Conservation (phyloP, 1,140 invertebrate genomes). For the Ceratosolen solmsi region DNA sequence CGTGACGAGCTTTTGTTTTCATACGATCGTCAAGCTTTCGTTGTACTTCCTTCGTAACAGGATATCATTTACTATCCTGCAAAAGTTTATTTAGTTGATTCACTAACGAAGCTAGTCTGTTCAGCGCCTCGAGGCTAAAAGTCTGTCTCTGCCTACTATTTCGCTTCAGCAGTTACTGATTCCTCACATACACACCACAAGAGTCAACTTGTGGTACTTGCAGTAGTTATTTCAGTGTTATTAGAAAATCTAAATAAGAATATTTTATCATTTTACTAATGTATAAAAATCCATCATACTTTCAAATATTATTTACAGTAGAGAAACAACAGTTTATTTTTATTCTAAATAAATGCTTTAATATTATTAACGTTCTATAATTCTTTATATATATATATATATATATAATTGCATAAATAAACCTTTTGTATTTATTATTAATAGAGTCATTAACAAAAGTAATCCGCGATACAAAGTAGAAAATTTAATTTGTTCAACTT, state of each 20-base stretch:
- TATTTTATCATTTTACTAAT: too few relatives aligned
- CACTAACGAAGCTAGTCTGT: conserved; percentile 45
- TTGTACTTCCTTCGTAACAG: conserved; percentile 4
- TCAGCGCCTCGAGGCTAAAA: neutral
- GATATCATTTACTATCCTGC: conserved; percentile 36
- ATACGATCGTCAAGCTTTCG: conserved; percentile 8
- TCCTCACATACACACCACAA: neutral
- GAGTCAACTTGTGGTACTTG: too few relatives aligned
- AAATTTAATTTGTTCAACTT: neutral
- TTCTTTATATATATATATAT: too few relatives aligned
- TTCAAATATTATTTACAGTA: too few relatives aligned
- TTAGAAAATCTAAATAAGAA: too few relatives aligned
- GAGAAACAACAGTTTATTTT: too few relatives aligned
- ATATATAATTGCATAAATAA: too few relatives aligned
- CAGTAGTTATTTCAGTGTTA: too few relatives aligned
- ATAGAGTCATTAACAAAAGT: neutral
- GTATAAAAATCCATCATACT: too few relatives aligned
- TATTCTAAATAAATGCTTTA: too few relatives aligned
- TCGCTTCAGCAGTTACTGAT: neutral
- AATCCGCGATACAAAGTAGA: neutral
- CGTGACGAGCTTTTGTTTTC: conserved; percentile 41
- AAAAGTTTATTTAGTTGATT: conserved; percentile 51
- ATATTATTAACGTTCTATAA: too few relatives aligned
- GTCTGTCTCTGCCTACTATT: neutral
- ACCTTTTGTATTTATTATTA: neutral